These are phyloP conservation scores for Trichechus manatus DNA, from an alignment of 2,113 vertebrate species.

Conservation along the genomic window DNA sequence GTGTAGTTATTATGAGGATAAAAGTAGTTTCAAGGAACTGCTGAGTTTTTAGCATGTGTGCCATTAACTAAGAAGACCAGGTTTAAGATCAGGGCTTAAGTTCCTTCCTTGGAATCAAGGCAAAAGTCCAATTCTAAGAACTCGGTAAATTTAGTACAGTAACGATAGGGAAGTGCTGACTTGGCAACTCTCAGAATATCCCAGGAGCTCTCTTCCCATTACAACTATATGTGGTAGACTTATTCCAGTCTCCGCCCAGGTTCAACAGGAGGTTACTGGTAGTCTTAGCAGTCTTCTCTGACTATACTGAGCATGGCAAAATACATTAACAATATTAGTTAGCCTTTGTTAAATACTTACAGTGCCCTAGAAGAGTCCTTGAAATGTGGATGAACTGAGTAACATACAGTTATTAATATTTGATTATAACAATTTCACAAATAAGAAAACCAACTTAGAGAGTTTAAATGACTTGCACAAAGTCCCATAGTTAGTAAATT, in stretches of 20 bases:
- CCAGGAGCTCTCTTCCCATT: background rate
- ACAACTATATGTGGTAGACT: background rate
- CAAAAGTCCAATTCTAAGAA: background rate
- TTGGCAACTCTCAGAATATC: background rate
- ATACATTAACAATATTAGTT: background rate
- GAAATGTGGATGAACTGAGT: background rate
- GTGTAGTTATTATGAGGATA: background rate
- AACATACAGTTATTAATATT: background rate
- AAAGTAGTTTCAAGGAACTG: background rate
- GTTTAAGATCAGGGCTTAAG: background rate
- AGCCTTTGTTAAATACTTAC: background rate
- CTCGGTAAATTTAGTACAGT: background rate
- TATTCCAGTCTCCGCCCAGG: background rate
- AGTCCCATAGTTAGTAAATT: background rate
- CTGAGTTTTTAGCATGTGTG: background rate
- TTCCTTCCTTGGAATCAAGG: background rate
- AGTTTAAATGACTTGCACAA: background rate
- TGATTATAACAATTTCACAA: conserved; percentile 32
- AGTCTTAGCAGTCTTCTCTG: background rate
- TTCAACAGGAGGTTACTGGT: background rate
- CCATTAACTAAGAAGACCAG: background rate
- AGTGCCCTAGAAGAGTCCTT: background rate
- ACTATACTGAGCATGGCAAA: background rate
- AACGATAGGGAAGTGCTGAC: background rate
- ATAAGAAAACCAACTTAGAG: background rate